Evolutionary conservation across 2,888 invertebrate genomes (phyloP).

Genomic region (Argyra leucocephala): DNA sequence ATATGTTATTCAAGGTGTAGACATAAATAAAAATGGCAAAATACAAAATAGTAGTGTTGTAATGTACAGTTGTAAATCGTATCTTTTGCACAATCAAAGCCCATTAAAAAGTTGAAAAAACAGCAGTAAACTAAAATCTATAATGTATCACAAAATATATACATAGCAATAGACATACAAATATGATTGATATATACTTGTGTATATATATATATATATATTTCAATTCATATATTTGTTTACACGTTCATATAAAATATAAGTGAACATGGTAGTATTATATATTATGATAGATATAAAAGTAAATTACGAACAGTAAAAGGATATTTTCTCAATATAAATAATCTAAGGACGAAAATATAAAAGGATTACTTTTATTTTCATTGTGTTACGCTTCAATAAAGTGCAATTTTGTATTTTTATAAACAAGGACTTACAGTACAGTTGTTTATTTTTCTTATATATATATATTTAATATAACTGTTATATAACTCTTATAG

Average conservation of each 20-base stretch:
- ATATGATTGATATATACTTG: too few relatives aligned
- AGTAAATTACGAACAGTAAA: neutral
- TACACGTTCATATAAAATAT: too few relatives aligned
- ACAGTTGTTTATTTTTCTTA: too few relatives aligned
- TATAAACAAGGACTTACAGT: neutral
- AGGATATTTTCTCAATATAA: neutral
- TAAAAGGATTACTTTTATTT: neutral
- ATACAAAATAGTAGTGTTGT: too few relatives aligned
- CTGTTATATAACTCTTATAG: too few relatives aligned
- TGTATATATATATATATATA: too few relatives aligned
- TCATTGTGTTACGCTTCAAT: neutral
- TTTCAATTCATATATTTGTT: too few relatives aligned
- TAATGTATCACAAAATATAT: neutral
- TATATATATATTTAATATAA: too few relatives aligned
- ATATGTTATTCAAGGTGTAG: too few relatives aligned
- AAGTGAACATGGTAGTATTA: too few relatives aligned
- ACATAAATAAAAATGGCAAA: too few relatives aligned
- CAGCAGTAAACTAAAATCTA: too few relatives aligned
- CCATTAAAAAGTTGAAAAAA: neutral
- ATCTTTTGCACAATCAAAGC: slow-evolving; percentile 1
- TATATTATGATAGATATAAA: neutral
- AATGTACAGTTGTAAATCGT: neutral
- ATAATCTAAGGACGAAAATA: neutral
- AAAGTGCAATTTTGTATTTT: neutral
- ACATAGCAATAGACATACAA: neutral